Evolutionary conservation across 2,888 invertebrate species (phyloP).

Genomic region (Cryptocheilus praepositus): DNA sequence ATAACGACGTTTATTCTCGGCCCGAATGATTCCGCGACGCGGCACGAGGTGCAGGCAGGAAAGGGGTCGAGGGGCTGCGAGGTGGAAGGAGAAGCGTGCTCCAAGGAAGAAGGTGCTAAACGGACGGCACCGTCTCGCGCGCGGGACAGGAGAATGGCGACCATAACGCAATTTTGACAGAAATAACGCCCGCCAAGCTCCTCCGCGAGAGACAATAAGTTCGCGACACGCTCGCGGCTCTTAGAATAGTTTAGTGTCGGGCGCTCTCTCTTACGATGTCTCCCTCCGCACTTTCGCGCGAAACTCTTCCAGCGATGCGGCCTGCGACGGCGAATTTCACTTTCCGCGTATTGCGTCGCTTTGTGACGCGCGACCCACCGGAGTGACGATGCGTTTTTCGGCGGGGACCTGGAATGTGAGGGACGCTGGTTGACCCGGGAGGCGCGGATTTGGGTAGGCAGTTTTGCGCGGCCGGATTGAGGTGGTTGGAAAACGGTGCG

Average conservation of each 20-base stretch:
- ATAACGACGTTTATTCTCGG: constrained; percentile 56
- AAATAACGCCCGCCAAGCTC: constrained; percentile 66
- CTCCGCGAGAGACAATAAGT: constrained; percentile 64
- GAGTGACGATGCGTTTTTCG: too few relatives aligned
- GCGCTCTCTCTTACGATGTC: too few relatives aligned
- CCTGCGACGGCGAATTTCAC: too few relatives aligned
- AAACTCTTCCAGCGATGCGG: not conserved
- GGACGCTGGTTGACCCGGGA: too few relatives aligned
- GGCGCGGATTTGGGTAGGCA: too few relatives aligned
- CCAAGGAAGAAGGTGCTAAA: constrained; percentile 59
- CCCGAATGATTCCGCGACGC: constrained; percentile 36
- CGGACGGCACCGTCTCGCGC: constrained; percentile 41
- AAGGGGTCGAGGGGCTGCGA: not conserved
- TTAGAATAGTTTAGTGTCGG: constrained; percentile 69
- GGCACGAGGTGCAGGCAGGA: not conserved
- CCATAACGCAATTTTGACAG: constrained; percentile 73
- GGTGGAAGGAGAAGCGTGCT: not conserved
- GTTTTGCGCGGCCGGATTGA: too few relatives aligned
- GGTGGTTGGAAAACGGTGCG: too few relatives aligned
- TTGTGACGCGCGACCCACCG: too few relatives aligned
- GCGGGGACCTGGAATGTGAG: too few relatives aligned
- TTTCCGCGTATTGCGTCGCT: too few relatives aligned
- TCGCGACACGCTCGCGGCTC: constrained; percentile 59
- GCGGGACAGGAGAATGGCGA: constrained; percentile 57
- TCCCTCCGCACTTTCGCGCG: constrained; percentile 28